Percentiles rank a stretch among this genome's conserved stretches.
These are phyloP conservation scores for Diuraphis noxia DNA, from an alignment of 1,140 invertebrate species.

Conservation along the genomic window DNA sequence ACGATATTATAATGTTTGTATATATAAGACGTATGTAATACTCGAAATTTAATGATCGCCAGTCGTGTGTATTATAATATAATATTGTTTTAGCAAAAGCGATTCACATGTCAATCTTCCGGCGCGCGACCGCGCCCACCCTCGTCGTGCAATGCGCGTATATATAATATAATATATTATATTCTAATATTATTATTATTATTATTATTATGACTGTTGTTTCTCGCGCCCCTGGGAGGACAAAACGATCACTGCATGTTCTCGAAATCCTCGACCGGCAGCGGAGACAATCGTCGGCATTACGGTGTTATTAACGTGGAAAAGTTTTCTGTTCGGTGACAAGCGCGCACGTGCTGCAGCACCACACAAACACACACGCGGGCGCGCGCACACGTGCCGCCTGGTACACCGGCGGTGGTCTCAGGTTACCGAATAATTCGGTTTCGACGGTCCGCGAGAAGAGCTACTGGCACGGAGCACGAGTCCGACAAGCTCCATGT, in stretches of 20 bases:
- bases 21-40: not conserved
- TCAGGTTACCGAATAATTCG: conserved; percentile 46
- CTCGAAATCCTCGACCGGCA: not conserved
- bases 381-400: conserved; percentile 4
- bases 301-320: conserved; percentile 43
- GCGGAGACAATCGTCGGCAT: conserved; percentile 5
- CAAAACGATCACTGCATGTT: conserved; percentile 27
- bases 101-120: not conserved
- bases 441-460: not conserved
- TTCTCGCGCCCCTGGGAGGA: not conserved
- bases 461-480: not conserved
- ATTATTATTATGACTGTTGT: not conserved
- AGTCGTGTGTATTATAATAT: not conserved
- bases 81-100: not conserved
- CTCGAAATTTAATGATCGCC: not conserved
- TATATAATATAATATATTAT: no score
- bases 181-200: not conserved
- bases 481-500: not conserved
- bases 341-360: conserved; percentile 36
- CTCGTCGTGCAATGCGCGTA: not conserved
- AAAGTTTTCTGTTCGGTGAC: conserved; percentile 46
- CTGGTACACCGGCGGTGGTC: not conserved
- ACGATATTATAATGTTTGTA: not conserved
- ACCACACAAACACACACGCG: not conserved
- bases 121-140: not conserved